Base-by-base conservation (phyloP, 2,888 invertebrate genomes). In the Drosophila cracens region DNA sequence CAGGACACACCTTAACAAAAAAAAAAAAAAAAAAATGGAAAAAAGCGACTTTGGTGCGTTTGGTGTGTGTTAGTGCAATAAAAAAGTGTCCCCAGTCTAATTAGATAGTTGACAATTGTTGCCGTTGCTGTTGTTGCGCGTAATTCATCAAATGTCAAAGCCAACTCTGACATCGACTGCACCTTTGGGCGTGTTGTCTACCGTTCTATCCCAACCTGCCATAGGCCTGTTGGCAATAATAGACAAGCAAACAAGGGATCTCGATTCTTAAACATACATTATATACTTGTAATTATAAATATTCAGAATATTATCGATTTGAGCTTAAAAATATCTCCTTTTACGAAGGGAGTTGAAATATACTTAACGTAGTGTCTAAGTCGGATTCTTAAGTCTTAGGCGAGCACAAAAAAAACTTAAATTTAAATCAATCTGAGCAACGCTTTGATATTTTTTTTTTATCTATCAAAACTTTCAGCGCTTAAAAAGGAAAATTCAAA, bases 121-220 rank as follows among this genome's bases (percentile, higher is more conserved):
- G 74, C 60, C 59, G 36, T 56, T 62, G 36, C 6, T 53, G 48
- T 25, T 65, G 66, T n/a, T 81, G 65, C 70, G 73, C 70, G 87
- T 88, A 88, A 87, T 87, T 88, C 89, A 87, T 88, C 87, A 87
- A 89, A 87, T 81, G 89, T 78, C 87, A 87, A 83, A 87, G 80
- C 66, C 70, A 78, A 80, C 57, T 54, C 73, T 69, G 76, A 80
- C 82, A 83, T 79, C 57, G 76, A 81, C 86, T 83, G 86, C 83
- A 86, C 78, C 87, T 78, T 74, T 81, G 79, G 78, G 79, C 70
- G 87, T 82, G 82, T 77, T 69, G 29, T 48, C 29, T 27, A 25
- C 25, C 49, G 18, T 51, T 29, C 31, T 21, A n/a, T 16, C 2
- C 18, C 29, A 38, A 4, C 38, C 66, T 25, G 18, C 29, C 66